Conservation (phyloP, 2,113 vertebrate genomes). For the Oncorhynchus keta region DNA sequence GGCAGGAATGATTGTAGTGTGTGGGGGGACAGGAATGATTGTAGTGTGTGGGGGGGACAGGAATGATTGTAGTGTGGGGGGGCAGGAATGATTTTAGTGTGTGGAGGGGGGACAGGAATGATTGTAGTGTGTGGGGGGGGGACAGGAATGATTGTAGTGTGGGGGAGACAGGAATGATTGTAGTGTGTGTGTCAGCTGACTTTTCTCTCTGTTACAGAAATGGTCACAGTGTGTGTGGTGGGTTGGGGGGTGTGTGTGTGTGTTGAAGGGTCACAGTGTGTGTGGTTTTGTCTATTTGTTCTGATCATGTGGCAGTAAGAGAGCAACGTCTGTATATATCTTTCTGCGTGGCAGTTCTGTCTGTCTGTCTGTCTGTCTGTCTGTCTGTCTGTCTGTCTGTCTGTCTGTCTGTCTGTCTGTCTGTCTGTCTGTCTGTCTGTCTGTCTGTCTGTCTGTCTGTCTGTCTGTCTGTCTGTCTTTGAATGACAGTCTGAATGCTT, state of each 20-base stretch:
- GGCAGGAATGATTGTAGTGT: too few species aligned
- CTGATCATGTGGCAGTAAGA: slow-evolving; percentile 50
- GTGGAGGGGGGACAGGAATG: too few species aligned
- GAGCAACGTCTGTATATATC: slow-evolving; percentile 44
- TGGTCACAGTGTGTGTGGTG: not conserved
- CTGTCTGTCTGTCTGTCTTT: not conserved
- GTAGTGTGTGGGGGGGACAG: too few species aligned
- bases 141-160: not conserved
- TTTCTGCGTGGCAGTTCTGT: slow-evolving; percentile 25
- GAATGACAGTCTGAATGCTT: too few species aligned
- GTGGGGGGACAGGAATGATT: too few species aligned
- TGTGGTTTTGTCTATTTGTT: slow-evolving; percentile 33
- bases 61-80: too few species aligned
- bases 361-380: too few species aligned
- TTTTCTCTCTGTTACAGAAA: too few species aligned
- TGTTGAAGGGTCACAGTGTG: slow-evolving; percentile 37
- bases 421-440: too few species aligned
- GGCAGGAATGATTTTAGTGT: too few species aligned
- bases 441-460: not conserved
- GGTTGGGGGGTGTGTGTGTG: not conserved
- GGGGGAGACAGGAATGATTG: too few species aligned
- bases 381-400: not conserved
- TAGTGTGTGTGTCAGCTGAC: too few species aligned
- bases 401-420: not conserved
- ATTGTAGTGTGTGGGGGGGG: not conserved